Percentiles rank a stretch among this genome's conserved stretches.
Evolutionary conservation across 2,113 vertebrate genomes (phyloP).

Genomic region (Corydoras maculifer): DNA sequence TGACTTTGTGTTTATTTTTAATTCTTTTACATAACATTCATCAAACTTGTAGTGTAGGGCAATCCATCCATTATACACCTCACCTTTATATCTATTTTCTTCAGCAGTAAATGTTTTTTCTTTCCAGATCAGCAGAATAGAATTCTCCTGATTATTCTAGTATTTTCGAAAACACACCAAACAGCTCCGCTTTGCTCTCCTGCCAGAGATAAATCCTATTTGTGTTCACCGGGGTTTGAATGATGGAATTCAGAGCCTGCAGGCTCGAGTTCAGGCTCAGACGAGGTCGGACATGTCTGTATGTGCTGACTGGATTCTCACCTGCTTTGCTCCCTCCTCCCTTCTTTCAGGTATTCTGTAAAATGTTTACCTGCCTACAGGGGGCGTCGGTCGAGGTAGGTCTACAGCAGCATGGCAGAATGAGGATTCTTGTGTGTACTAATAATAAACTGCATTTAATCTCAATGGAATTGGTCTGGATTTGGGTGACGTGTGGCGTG

Average conservation of each 20-base stretch:
- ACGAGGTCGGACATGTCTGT: slow-evolving; percentile 14
- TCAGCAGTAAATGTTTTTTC: no score
- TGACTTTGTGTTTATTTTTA: not conserved
- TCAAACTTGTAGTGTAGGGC: no score
- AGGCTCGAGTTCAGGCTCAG: slow-evolving; percentile 16
- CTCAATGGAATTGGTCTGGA: not conserved
- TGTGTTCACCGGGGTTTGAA: not conserved
- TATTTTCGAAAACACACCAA: no score
- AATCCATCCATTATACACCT: no score
- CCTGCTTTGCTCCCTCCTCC: slow-evolving; percentile 22
- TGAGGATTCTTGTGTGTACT: slow-evolving; percentile 5
- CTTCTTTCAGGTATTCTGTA: slow-evolving; percentile 53
- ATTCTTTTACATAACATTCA: not conserved
- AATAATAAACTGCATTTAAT: slow-evolving; percentile 15
- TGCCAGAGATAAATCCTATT: slow-evolving; percentile 1
- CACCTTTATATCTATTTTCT: no score
- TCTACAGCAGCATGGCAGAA: slow-evolving; percentile 34
- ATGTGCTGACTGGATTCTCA: slow-evolving; percentile 10
- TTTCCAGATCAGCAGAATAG: no score
- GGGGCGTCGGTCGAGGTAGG: slow-evolving; percentile 48
- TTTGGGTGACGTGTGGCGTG: not conserved
- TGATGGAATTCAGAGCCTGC: not conserved
- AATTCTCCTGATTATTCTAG: no score
- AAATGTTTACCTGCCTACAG: slow-evolving; percentile 55
- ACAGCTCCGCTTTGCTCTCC: no score